Conservation (phyloP, 2,113 vertebrate species). For the Upupa epops region DNA sequence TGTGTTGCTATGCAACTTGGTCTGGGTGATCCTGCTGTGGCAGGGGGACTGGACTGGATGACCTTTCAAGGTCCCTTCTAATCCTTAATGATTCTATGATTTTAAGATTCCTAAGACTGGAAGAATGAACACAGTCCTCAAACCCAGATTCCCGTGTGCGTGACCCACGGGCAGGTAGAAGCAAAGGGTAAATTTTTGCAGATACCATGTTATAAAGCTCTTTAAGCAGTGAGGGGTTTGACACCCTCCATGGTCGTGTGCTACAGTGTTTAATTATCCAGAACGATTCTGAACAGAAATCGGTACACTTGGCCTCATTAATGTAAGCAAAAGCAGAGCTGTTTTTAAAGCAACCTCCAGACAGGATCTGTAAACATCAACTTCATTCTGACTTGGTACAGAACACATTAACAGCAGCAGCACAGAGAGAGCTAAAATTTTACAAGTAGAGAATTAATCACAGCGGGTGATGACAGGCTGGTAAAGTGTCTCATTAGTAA, state of each 20-base stretch:
- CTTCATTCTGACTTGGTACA: slow-evolving; percentile 66
- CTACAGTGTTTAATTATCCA: slow-evolving; percentile 50
- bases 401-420: slow-evolving; percentile 60
- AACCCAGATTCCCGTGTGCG: neutral
- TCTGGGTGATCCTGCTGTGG: too few relatives aligned
- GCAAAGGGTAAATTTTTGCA: neutral
- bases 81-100: too few relatives aligned
- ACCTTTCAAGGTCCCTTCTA: too few relatives aligned
- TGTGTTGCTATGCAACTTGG: too few relatives aligned
- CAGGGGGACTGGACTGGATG: too few relatives aligned
- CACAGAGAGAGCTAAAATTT: slow-evolving; percentile 61
- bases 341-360: slow-evolving; percentile 46
- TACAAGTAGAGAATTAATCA: slow-evolving; percentile 71
- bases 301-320: slow-evolving; percentile 45
- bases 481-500: slow-evolving; percentile 69
- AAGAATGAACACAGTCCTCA: neutral
- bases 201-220: neutral
- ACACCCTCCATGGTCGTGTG: neutral
- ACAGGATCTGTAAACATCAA: slow-evolving; percentile 63
- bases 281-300: slow-evolving; percentile 37
- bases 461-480: slow-evolving; percentile 67
- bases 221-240: slow-evolving; percentile 13
- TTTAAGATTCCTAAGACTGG: neutral
- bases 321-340: slow-evolving; percentile 21
- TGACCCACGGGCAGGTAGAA: neutral